phyloP scores from a whole-genome alignment of 2,888 invertebrate species.

The Papilio protenor region DNA sequence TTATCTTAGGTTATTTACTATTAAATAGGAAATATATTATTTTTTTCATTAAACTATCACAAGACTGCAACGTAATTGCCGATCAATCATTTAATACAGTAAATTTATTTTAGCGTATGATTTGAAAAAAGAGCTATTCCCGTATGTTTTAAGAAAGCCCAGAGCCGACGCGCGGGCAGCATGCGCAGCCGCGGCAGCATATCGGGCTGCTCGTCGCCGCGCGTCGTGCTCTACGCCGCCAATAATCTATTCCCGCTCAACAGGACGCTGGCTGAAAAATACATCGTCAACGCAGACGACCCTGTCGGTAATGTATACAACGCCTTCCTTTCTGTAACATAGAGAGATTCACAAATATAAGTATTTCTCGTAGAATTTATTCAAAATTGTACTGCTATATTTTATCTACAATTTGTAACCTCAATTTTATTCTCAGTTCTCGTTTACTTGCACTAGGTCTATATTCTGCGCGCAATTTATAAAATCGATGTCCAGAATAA shows the following conservation, averaged over 20 bases:
- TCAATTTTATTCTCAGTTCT: too few relatives aligned
- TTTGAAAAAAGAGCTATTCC: not conserved
- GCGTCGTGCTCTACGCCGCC: constrained; percentile 90
- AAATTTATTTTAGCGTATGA: not conserved
- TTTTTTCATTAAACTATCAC: too few relatives aligned
- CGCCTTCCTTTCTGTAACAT: too few relatives aligned
- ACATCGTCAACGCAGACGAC: constrained; percentile 85
- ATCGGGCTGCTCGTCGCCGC: constrained; percentile 81
- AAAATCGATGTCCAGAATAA: not conserved
- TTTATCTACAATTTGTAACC: too few relatives aligned
- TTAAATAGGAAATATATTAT: not conserved
- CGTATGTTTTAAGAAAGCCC: constrained; percentile 69
- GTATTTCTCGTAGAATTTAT: too few relatives aligned
- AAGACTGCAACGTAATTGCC: too few relatives aligned
- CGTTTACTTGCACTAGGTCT: not conserved
- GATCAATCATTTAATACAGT: not conserved
- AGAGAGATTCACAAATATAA: too few relatives aligned
- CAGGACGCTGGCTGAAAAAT: constrained; percentile 92
- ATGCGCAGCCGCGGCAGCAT: constrained; percentile 77
- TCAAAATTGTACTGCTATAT: too few relatives aligned
- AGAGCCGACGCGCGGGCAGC: constrained; percentile 77
- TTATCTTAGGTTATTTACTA: constrained; percentile 19
- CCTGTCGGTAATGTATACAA: constrained; percentile 65
- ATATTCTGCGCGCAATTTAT: not conserved
- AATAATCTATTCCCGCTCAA: constrained; percentile 91